A percentile compares a stretch with the other conserved stretches of the same genome.
These are phyloP conservation scores for Micronisus gabar DNA, from an alignment of 2,113 vertebrate species.

Conservation along the genomic window DNA sequence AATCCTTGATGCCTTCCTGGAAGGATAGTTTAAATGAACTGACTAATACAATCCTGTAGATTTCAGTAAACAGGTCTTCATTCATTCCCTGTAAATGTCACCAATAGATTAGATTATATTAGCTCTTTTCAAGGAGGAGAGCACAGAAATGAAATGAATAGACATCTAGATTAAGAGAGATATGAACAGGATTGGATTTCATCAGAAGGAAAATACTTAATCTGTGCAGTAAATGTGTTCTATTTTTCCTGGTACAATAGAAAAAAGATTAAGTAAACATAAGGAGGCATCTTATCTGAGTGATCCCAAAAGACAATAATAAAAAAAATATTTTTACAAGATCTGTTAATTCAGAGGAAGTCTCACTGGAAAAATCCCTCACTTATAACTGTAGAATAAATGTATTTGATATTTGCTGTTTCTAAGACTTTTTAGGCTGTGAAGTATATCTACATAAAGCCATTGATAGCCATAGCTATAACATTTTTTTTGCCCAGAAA, in stretches of 20 bases:
- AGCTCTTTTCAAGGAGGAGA: background rate
- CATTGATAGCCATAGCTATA: background rate
- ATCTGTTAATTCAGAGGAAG: background rate
- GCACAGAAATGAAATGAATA: background rate
- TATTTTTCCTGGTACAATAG: background rate
- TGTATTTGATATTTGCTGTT: background rate
- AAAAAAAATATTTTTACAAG: background rate
- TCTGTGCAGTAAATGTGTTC: background rate
- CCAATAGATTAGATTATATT: background rate
- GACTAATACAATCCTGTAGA: background rate
- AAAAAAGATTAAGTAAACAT: background rate
- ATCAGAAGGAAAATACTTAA: background rate
- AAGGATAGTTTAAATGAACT: constrained; percentile 26
- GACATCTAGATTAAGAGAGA: background rate
- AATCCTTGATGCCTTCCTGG: constrained; percentile 17
- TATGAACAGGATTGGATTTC: background rate
- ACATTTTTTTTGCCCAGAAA: background rate
- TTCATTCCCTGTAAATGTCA: constrained; percentile 11
- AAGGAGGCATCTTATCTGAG: background rate
- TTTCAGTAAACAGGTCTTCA: constrained; percentile 25
- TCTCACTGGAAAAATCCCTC: background rate
- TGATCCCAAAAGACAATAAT: background rate
- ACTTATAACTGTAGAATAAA: background rate
- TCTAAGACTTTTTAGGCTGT: background rate
- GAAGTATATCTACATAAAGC: background rate